Evolutionary conservation across 2,888 invertebrate genomes (phyloP).

Genomic region (Mythimna impura): DNA sequence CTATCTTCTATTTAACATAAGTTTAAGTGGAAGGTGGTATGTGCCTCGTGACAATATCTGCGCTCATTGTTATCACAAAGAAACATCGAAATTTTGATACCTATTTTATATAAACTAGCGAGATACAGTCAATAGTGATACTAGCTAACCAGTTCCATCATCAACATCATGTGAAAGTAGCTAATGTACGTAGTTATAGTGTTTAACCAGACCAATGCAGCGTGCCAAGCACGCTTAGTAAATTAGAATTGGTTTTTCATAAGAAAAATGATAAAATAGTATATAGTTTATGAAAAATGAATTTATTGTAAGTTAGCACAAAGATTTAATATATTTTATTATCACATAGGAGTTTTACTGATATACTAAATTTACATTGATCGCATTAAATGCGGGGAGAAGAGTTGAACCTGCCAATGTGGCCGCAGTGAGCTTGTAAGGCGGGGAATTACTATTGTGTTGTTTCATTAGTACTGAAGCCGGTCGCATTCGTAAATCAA

Average conservation of each 20-base stretch:
- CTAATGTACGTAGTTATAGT: constrained; percentile 75
- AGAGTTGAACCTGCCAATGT: constrained; percentile 78
- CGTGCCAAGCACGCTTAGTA: constrained; percentile 87
- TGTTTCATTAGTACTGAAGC: constrained; percentile 51
- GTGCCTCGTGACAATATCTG: constrained; percentile 80
- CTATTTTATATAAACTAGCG: constrained; percentile 74
- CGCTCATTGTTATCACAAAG: constrained; percentile 74
- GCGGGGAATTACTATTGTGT: constrained; percentile 56
- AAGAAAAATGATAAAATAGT: constrained; percentile 80
- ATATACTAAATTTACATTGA: constrained; percentile 87
- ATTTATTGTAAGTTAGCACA: constrained; percentile 91
- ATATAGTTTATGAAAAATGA: constrained; percentile 89
- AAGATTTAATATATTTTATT: constrained; percentile 91
- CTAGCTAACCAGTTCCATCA: constrained; percentile 73
- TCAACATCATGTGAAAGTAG: constrained; percentile 70
- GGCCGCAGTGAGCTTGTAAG: constrained; percentile 82
- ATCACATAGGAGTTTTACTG: constrained; percentile 89
- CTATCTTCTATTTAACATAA: constrained; percentile 8
- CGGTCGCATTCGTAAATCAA: constrained; percentile 51
- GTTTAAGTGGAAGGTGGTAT: constrained; percentile 59
- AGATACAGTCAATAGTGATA: constrained; percentile 73
- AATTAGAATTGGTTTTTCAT: constrained; percentile 84
- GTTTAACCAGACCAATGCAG: constrained; percentile 85
- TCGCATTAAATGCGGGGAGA: constrained; percentile 86
- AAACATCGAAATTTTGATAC: constrained; percentile 83